Conservation (phyloP, 2,113 vertebrate genomes). For the Helogale parvula region DNA sequence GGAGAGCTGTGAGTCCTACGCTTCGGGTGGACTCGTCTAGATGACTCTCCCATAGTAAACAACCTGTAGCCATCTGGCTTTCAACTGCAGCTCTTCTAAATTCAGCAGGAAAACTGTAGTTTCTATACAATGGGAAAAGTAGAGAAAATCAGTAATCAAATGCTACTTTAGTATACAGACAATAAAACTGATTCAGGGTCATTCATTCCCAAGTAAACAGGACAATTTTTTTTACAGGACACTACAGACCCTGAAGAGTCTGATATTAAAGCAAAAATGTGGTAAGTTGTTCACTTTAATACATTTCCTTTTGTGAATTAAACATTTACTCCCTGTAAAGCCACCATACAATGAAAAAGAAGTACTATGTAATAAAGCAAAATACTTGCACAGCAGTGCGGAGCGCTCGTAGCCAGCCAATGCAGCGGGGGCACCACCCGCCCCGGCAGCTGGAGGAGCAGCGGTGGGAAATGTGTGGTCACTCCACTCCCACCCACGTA, state of each 20-base stretch:
- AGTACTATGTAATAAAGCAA: not conserved
- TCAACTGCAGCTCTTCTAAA: not conserved
- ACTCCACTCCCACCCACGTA: not conserved
- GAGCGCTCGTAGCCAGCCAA: not conserved
- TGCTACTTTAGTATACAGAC: not conserved
- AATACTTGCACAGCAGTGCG: conserved; percentile 31
- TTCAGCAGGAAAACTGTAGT: not conserved
- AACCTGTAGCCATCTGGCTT: conserved; percentile 16
- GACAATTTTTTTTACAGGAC: not conserved
- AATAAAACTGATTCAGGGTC: not conserved
- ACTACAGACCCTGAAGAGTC: not conserved
- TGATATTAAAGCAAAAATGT: conserved; percentile 31
- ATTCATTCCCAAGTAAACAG: conserved; percentile 26
- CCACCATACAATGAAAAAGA: not conserved
- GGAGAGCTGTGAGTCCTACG: not conserved
- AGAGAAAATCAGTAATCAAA: conserved; percentile 13
- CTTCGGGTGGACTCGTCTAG: not conserved
- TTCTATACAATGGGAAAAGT: not conserved
- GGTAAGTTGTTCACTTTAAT: not conserved
- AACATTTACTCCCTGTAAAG: not conserved
- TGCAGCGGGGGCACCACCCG: not conserved
- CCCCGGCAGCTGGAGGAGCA: not conserved
- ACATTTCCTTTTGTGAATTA: conserved; percentile 27
- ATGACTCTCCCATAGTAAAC: not conserved
- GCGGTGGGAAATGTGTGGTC: not conserved